Evolutionary conservation across 1,140 invertebrate species (phyloP), one percentile per base, ranked within the genome.

Genomic region (Rhyacophila brunnea): DNA sequence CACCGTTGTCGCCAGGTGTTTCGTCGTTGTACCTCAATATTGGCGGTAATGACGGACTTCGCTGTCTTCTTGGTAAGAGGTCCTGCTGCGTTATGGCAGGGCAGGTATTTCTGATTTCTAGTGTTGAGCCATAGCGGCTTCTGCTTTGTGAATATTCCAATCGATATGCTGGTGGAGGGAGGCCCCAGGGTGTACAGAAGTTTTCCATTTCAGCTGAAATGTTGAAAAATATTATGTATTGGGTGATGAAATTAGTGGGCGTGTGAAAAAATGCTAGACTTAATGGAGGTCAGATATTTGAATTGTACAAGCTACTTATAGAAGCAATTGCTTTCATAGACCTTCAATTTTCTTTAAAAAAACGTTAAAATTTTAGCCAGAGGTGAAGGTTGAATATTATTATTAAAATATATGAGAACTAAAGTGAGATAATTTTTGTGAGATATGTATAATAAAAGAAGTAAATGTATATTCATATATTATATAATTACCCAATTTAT

Each of bases 1-100:
- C 15, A 50, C 18, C 5, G 20, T 13, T 49, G 7, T 57, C 54
- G 28, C 1, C 34, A 1, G 15, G 13, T 19, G 23, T 5, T 5
- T n/a, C 38, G 15, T 40, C 32, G 44, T 43, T 48, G 35, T 14
- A 14, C 19, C 35, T 76, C 45, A 78, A 77, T 56, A 85, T 84
- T 0, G 84, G 84, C 0, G 83, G 83, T 17, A 85, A 62, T 60
- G 82, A 84, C 1, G 82, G 83, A 62, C 82, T 85, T 63, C 83
- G 71, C 64, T 76, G 76, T 35, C 79, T 67, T 51, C 74, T 71
- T 38, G 68, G 68, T 6, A 71, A 68, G 13, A 65, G 19, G 42
- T 79, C 72, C 51, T 73, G 72, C 34, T 66, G 64, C 18, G 77
- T 74, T 13, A 76, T 72, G 58, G 72, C 73, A 2, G 73, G 74